Evolutionary conservation across 2,888 invertebrate genomes (phyloP), one percentile per base, ranked within the genome.

Genomic region (Ectobius pallidus): DNA sequence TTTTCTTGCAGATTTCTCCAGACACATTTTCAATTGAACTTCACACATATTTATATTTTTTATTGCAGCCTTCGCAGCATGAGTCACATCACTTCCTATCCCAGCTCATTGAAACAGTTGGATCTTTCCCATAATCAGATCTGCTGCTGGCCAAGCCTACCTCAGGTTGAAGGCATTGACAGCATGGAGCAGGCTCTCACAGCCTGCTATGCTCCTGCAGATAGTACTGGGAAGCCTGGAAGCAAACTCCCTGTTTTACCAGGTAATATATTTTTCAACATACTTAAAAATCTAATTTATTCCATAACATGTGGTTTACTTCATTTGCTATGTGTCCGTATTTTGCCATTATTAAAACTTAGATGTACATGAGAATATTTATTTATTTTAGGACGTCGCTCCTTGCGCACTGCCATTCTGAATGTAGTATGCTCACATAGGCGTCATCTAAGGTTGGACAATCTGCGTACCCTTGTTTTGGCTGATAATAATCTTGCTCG

Each of bases 91-190:
- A 94, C 94, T 14, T 92, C 93, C 69, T 97, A 96, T 82, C 98
- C 99, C 0, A 90, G 91, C 49, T 90, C 91, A 62, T 85, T 99
- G 9, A 94, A 96, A 74, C 96, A 97, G 81, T 84, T 99, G 52
- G 98, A 99, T 84, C 86, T 99, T 44, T 95, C 96, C 62, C 94
- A 95, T 81, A 98, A 97, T 83, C 91, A 92, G 82, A 94, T 97
- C 77, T 90, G 91, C 0, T 92, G 92, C 79, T 97, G 96, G 96
- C 94, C 94, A 0, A 94, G 94, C 80, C 83, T 94, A 76, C 84
- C 82, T 81, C 81, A 88, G 85, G 82, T 88, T 20, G 88, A 88
- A 74, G 85, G 70, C 1, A 42, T 69, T 82, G 74, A 86, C 88
- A 30, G 89, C 92, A 78, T 86, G 80, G 90, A 89, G 73, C 87